phyloP scores from a whole-genome alignment of 1,140 invertebrate genomes.

The Rhyacophila brunnea region DNA sequence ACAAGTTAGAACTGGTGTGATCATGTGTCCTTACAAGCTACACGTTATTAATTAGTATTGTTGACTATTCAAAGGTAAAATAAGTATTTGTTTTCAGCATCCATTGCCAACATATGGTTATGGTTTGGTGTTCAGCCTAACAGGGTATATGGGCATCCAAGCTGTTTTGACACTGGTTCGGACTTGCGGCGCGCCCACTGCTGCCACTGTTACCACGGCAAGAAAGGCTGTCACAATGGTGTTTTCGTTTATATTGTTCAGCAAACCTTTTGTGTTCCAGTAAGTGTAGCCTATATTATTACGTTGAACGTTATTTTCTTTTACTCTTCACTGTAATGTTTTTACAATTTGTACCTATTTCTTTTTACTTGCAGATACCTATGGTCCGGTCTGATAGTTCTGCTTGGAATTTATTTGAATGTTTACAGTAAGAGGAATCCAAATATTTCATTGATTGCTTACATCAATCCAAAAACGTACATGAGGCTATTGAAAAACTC shows the following conservation, averaged over 20 bases:
- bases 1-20: no score
- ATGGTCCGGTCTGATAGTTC: constrained; percentile 84
- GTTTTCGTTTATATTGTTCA: constrained; percentile 90
- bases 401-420: constrained; percentile 89
- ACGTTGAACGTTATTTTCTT: constrained; percentile 4
- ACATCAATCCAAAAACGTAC: neutral
- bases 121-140: constrained; percentile 80
- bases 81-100: constrained; percentile 59
- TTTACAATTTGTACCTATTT: neutral
- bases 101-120: constrained; percentile 80
- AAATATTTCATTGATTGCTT: constrained; percentile 35
- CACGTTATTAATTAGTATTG: no score
- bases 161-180: constrained; percentile 86
- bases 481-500: constrained; percentile 9
- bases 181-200: constrained; percentile 83
- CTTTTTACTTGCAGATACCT: constrained; percentile 69
- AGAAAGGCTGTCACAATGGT: constrained; percentile 90
- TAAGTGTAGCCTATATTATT: constrained; percentile 59
- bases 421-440: constrained; percentile 75
- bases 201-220: constrained; percentile 86
- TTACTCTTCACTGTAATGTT: constrained; percentile 8
- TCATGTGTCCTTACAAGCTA: no score
- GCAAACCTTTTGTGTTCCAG: constrained; percentile 92
- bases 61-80: no score
- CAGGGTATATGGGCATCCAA: constrained; percentile 90